These are phyloP conservation scores for Argynnis bischoffii DNA, from an alignment of 2,888 invertebrate species.

Conservation along the genomic window DNA sequence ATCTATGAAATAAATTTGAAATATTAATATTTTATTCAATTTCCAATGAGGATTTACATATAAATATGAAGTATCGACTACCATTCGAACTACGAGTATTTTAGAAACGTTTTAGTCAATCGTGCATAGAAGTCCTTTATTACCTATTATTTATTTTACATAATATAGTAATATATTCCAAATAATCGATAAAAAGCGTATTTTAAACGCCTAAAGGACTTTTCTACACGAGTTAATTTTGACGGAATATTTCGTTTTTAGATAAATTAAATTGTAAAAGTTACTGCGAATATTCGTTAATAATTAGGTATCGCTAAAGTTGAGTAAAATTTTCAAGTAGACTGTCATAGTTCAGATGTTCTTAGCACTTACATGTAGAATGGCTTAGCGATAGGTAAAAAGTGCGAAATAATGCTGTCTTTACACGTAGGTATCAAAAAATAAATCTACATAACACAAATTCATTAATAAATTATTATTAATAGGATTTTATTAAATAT, in stretches of 20 bases:
- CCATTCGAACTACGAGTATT: slow-evolving; percentile 19
- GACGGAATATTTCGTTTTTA: slow-evolving; percentile 27
- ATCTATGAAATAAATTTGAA: background rate
- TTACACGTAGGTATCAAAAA: slow-evolving; percentile 5
- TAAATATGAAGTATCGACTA: slow-evolving; percentile 17
- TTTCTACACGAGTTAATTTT: slow-evolving; percentile 20
- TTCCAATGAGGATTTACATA: slow-evolving; percentile 26
- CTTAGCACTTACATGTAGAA: slow-evolving; percentile 21
- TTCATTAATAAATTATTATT: slow-evolving; percentile 6
- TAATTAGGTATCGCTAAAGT: slow-evolving; percentile 14
- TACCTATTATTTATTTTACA: slow-evolving; percentile 5
- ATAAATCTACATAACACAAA: background rate
- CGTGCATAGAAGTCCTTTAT: slow-evolving; percentile 28
- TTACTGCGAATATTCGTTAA: slow-evolving; percentile 23
- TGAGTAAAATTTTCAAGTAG: slow-evolving; percentile 25
- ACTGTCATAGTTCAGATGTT: slow-evolving; percentile 28
- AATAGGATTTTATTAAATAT: slow-evolving; percentile 9
- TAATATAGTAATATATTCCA: slow-evolving; percentile 7
- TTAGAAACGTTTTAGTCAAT: slow-evolving; percentile 22
- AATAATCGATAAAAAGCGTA: slow-evolving; percentile 4
- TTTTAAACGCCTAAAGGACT: slow-evolving; percentile 14
- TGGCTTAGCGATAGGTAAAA: slow-evolving; percentile 21
- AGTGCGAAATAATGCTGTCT: slow-evolving; percentile 16
- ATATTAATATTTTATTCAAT: slow-evolving; percentile 9
- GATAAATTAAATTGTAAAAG: slow-evolving; percentile 19